A percentile compares a stretch with the other conserved stretches of the same genome.
Evolutionary conservation across 2,888 invertebrate species (phyloP).

Genomic region (Nomada lathburiana): DNA sequence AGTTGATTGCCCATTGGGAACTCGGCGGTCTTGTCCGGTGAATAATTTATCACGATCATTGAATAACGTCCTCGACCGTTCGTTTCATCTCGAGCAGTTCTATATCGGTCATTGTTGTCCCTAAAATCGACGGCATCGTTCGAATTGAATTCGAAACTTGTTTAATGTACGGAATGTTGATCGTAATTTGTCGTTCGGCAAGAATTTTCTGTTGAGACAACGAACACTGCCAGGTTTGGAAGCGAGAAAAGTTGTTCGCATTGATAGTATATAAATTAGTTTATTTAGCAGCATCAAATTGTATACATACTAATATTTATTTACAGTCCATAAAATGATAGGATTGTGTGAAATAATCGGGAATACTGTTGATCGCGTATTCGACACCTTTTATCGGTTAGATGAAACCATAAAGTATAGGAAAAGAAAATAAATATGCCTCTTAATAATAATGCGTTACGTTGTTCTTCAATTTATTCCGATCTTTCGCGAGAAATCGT

Average conservation of each 20-base stretch:
- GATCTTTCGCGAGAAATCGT: constrained; percentile 17
- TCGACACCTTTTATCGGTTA: neutral
- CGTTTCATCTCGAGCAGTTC: neutral
- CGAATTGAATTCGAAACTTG: neutral
- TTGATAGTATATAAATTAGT: constrained; percentile 16
- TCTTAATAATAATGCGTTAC: neutral
- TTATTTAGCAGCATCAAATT: constrained; percentile 3
- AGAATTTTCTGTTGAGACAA: too few species aligned
- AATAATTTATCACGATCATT: constrained; percentile 12
- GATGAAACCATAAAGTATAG: neutral
- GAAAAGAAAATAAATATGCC: constrained; percentile 36
- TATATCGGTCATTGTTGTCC: neutral
- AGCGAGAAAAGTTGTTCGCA: neutral
- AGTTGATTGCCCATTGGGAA: neutral
- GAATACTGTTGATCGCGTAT: constrained; percentile 15
- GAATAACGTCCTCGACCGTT: neutral
- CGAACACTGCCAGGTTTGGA: too few species aligned
- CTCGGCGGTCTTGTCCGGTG: neutral
- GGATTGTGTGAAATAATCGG: neutral
- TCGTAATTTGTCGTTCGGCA: neutral
- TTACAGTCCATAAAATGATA: constrained; percentile 2
- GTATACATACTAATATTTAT: constrained; percentile 15
- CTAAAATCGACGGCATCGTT: neutral
- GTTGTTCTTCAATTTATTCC: neutral
- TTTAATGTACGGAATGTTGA: neutral